phyloP scores from a whole-genome alignment of 2,888 invertebrate species.

The Eristalinus aeneus region DNA sequence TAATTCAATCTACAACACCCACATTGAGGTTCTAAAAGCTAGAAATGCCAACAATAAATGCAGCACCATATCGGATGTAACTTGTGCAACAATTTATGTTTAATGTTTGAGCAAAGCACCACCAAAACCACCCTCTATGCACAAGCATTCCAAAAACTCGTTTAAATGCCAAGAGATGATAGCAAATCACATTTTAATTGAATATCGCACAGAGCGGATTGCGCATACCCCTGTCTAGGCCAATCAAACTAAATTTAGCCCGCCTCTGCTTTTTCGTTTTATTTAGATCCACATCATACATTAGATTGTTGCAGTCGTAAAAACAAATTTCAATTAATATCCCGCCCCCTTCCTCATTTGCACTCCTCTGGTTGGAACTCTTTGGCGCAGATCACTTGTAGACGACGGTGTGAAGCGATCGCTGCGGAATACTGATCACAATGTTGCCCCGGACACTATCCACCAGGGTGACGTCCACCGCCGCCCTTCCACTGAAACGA shows the following conservation, averaged over 20 bases:
- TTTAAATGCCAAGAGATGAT: conserved; percentile 37
- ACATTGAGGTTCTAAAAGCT: background rate
- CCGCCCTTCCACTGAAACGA: conserved; percentile 76
- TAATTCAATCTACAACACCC: background rate
- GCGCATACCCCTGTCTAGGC: conserved; percentile 4
- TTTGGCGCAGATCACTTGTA: conserved; percentile 75
- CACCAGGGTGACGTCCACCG: conserved; percentile 76
- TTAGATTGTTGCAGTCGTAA: conserved; percentile 61
- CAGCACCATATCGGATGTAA: background rate
- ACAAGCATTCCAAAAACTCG: conserved; percentile 41
- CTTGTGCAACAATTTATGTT: conserved; percentile 14
- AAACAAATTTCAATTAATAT: conserved; percentile 52
- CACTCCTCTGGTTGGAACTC: background rate
- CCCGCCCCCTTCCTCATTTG: background rate
- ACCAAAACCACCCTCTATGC: conserved; percentile 19
- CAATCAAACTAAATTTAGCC: conserved; percentile 59
- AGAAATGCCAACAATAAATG: background rate
- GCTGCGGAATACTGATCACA: conserved; percentile 76
- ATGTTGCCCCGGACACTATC: conserved; percentile 79
- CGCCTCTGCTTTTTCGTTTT: background rate
- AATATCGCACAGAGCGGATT: conserved; percentile 21
- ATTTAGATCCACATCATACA: conserved; percentile 28
- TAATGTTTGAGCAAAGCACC: conserved; percentile 1
- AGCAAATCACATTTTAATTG: conserved; percentile 56
- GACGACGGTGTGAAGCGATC: conserved; percentile 81